These are phyloP conservation scores for Tiliqua scincoides DNA, from an alignment of 2,113 vertebrate genomes.

Conservation along the genomic window DNA sequence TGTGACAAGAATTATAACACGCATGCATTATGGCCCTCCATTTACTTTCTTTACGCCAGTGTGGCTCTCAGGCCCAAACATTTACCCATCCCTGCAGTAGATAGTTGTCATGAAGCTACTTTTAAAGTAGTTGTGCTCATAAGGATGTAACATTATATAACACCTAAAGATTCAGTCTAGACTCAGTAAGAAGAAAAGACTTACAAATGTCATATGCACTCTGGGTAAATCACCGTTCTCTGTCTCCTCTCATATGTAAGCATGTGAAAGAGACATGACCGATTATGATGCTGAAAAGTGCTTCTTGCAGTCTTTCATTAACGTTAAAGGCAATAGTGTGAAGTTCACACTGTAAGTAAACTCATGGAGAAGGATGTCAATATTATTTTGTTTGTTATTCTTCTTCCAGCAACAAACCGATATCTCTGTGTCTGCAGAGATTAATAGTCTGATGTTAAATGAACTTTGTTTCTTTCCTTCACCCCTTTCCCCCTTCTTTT, in stretches of 20 bases:
- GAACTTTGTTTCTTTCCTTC: slow-evolving; percentile 1
- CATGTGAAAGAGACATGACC: not conserved
- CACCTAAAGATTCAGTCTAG: no score
- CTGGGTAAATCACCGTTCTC: not conserved
- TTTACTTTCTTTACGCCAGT: no score
- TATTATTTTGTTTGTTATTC: slow-evolving; percentile 6
- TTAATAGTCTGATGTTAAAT: not conserved
- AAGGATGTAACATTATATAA: no score
- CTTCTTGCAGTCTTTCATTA: slow-evolving; percentile 9
- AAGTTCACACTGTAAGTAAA: no score
- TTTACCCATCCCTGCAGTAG: no score
- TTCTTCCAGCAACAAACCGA: slow-evolving; percentile 13
- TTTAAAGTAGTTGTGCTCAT: no score
- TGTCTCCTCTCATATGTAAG: not conserved
- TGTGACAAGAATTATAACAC: no score
- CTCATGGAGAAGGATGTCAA: slow-evolving; percentile 24
- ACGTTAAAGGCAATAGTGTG: slow-evolving; percentile 6
- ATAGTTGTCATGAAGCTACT: no score
- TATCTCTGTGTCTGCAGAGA: slow-evolving; percentile 12
- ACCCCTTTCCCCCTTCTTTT: not conserved
- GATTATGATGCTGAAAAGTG: not conserved
- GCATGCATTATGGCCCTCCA: no score
- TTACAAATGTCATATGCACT: not conserved
- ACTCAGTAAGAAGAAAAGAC: not conserved
- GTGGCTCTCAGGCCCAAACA: no score